These are phyloP conservation scores for Coleophora deauratella DNA, from an alignment of 2,888 invertebrate genomes.

Conservation along the genomic window DNA sequence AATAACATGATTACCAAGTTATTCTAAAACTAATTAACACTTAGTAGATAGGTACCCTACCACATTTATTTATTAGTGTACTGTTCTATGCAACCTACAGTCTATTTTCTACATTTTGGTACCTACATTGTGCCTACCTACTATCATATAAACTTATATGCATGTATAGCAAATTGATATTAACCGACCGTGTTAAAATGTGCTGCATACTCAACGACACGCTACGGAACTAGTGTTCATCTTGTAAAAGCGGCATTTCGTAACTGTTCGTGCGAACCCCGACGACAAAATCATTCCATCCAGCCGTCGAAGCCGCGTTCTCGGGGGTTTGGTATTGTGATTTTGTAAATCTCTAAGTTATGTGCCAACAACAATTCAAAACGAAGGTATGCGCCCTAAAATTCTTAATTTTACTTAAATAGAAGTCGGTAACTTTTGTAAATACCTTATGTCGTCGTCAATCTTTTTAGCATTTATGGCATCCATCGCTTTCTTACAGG, in stretches of 20 bases:
- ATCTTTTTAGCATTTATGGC: slow-evolving; percentile 68
- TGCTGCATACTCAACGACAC: slow-evolving; percentile 25
- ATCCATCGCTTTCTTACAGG: slow-evolving; percentile 71
- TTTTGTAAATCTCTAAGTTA: slow-evolving; percentile 63
- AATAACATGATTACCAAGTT: too few species aligned
- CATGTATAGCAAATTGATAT: slow-evolving; percentile 50
- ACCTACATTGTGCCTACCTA: slow-evolving; percentile 27
- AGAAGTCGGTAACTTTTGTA: slow-evolving; percentile 16
- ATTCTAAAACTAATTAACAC: too few species aligned
- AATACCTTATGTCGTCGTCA: slow-evolving; percentile 41
- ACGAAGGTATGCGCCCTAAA: slow-evolving; percentile 53
- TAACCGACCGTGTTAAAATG: slow-evolving; percentile 44
- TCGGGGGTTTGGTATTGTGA: slow-evolving; percentile 70
- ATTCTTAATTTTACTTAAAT: slow-evolving; percentile 25
- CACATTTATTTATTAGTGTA: too few species aligned
- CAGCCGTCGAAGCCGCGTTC: slow-evolving; percentile 73
- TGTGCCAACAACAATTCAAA: slow-evolving; percentile 69
- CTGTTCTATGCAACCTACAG: too few species aligned
- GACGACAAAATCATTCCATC: slow-evolving; percentile 74
- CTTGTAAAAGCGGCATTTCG: slow-evolving; percentile 39
- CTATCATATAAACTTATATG: neutral
- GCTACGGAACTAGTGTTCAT: slow-evolving; percentile 29
- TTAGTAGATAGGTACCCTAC: too few species aligned
- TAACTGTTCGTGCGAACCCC: slow-evolving; percentile 64
- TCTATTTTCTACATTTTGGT: slow-evolving; percentile 8